A percentile compares a stretch with the other conserved stretches of the same genome.
Conservation (phyloP, 2,797 vertebrate species). For the Syngnathus acus region DNA sequence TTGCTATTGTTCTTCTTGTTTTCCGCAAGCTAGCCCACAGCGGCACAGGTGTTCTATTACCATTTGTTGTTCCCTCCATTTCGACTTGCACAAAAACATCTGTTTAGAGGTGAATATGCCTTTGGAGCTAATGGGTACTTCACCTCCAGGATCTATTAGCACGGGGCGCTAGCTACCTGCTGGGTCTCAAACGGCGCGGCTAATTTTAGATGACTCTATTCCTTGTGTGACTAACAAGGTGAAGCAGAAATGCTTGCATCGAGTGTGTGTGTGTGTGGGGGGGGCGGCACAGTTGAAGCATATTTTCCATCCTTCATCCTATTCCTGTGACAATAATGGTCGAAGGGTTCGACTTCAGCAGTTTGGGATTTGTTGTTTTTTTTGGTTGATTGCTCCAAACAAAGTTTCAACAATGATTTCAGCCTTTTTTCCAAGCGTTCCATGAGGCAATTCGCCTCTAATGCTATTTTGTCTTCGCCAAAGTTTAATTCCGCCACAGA, state of each 20-base stretch:
- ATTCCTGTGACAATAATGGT: neutral
- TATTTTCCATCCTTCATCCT: neutral
- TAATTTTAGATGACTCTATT: slow-evolving; percentile 63
- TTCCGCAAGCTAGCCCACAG: neutral
- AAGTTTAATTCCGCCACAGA: no score
- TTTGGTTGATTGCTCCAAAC: no score
- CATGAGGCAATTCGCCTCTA: no score
- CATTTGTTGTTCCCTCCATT: slow-evolving; percentile 24
- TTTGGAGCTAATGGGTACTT: slow-evolving; percentile 66
- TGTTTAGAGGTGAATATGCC: slow-evolving; percentile 64
- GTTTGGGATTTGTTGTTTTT: no score
- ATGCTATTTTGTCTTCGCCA: no score
- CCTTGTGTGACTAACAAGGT: slow-evolving; percentile 52
- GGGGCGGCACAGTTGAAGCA: no score
- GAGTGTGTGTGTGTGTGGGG: neutral
- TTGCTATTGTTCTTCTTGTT: neutral
- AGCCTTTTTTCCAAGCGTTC: no score
- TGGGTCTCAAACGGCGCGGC: slow-evolving; percentile 60
- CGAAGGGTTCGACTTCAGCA: no score
- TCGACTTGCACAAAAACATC: slow-evolving; percentile 56
- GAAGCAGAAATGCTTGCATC: slow-evolving; percentile 20
- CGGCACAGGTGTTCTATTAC: slow-evolving; percentile 23
- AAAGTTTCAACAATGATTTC: no score
- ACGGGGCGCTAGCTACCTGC: slow-evolving; percentile 47
- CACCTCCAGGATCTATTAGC: slow-evolving; percentile 64